Evolutionary conservation across 1,140 invertebrate genomes (phyloP).

Genomic region (Pogonus chalceus): DNA sequence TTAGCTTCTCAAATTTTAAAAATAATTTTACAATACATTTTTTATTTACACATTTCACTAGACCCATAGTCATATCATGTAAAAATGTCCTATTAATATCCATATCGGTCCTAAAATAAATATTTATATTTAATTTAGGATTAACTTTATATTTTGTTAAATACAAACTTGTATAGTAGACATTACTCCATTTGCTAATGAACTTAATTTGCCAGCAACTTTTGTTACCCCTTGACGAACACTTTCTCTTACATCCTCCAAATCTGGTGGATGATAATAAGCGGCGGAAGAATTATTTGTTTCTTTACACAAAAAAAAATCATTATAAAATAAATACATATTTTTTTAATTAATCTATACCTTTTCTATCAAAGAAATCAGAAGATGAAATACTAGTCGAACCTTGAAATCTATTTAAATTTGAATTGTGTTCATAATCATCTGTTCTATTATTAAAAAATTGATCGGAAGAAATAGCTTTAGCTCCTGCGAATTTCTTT

Average conservation of each 20-base stretch:
- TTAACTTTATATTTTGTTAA: constrained; percentile 6
- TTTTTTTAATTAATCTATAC: constrained; percentile 15
- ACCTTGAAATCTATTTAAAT: constrained; percentile 64
- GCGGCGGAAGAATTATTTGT: constrained; percentile 14
- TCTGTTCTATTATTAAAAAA: constrained; percentile 70
- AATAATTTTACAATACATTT: neutral
- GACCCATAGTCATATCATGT: neutral
- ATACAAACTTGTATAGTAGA: constrained; percentile 67
- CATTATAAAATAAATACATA: neutral
- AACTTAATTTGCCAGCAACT: constrained; percentile 89
- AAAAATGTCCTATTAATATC: constrained; percentile 23
- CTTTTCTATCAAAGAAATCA: constrained; percentile 77
- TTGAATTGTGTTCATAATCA: constrained; percentile 49
- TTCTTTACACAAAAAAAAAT: constrained; percentile 6
- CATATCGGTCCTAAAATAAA: constrained; percentile 25
- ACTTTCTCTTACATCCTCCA: constrained; percentile 94
- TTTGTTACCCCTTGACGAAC: constrained; percentile 93
- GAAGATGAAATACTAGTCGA: constrained; percentile 90
- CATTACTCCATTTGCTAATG: constrained; percentile 88
- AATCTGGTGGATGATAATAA: constrained; percentile 50
- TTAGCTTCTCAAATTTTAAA: too few species aligned
- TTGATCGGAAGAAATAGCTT: constrained; percentile 95
- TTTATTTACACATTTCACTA: neutral
- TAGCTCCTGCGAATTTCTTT: constrained; percentile 92
- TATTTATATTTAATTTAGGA: constrained; percentile 4